Percentiles rank a stretch among this genome's conserved stretches.
These are phyloP conservation scores for Dorcus parallelipipedus DNA, from an alignment of 2,888 invertebrate genomes.

Conservation along the genomic window DNA sequence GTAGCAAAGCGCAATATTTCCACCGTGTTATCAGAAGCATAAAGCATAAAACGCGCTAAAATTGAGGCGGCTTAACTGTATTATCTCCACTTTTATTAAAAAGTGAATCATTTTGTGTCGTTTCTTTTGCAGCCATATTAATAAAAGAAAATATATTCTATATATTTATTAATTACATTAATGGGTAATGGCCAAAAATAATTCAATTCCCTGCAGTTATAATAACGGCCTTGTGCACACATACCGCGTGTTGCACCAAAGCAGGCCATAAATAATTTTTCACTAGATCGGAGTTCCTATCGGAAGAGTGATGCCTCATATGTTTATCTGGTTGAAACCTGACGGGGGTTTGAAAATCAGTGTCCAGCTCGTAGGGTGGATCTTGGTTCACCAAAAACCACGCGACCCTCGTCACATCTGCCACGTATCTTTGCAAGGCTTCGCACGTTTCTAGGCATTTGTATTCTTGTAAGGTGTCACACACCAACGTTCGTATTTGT, in stretches of 20 bases:
- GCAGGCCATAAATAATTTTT: conserved; percentile 86
- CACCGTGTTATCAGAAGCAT: too few species aligned
- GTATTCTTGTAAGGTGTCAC: conserved; percentile 90
- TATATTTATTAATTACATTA: too few species aligned
- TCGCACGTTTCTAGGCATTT: conserved; percentile 79
- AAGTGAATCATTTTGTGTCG: too few species aligned
- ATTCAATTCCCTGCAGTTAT: conserved; percentile 58
- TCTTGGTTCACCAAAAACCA: conserved; percentile 82
- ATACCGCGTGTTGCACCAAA: conserved; percentile 70
- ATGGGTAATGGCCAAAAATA: background rate
- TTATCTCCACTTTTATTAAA: too few species aligned
- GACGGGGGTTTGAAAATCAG: conserved; percentile 65
- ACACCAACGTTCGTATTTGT: conserved; percentile 60
- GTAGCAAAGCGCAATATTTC: too few species aligned
- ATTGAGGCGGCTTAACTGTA: too few species aligned
- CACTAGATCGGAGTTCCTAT: conserved; percentile 71
- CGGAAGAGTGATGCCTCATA: conserved; percentile 73
- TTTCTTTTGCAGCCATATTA: too few species aligned
- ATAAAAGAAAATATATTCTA: too few species aligned
- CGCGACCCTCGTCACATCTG: conserved; percentile 79
- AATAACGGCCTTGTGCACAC: conserved; percentile 82
- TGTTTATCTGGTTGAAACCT: conserved; percentile 67
- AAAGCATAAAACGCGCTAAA: too few species aligned
- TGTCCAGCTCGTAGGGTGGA: conserved; percentile 63
- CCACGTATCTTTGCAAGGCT: conserved; percentile 75